These are phyloP conservation scores for Cephalopterus ornatus DNA, from an alignment of 2,113 vertebrate species.

Conservation along the genomic window DNA sequence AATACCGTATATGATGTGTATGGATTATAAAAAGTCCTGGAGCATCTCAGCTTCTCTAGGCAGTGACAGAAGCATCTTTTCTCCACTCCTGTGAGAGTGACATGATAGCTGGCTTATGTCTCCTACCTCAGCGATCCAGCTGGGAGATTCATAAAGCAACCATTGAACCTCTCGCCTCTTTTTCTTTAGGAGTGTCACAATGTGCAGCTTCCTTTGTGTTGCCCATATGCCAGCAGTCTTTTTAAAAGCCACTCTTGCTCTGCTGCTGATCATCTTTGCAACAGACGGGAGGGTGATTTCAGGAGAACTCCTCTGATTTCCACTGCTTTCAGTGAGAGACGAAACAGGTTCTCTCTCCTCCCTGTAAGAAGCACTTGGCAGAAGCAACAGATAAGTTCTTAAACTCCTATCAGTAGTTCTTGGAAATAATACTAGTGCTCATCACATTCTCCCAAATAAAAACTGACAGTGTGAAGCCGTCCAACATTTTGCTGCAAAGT, in stretches of 20 bases:
- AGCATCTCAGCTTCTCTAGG: neutral
- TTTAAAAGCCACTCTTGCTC: neutral
- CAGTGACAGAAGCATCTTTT: neutral
- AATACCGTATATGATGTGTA: neutral
- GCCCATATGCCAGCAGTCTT: neutral
- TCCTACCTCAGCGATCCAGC: neutral
- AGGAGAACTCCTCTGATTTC: neutral
- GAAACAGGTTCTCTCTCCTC: neutral
- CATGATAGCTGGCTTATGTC: neutral
- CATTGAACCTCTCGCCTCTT: neutral
- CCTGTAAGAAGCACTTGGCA: neutral
- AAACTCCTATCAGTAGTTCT: neutral
- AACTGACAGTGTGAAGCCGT: neutral
- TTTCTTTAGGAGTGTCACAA: neutral
- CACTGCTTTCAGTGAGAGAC: neutral
- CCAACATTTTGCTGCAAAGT: neutral
- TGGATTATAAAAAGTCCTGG: neutral
- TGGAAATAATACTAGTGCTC: neutral
- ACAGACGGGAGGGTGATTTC: neutral
- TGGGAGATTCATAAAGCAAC: neutral
- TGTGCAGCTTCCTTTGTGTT: neutral
- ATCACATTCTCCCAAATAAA: constrained; percentile 4
- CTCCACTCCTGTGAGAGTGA: neutral
- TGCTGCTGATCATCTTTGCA: neutral
- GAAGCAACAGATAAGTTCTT: neutral